Evolutionary conservation across 2,888 invertebrate species (phyloP).

Genomic region (Epistrophe grossulariae): DNA sequence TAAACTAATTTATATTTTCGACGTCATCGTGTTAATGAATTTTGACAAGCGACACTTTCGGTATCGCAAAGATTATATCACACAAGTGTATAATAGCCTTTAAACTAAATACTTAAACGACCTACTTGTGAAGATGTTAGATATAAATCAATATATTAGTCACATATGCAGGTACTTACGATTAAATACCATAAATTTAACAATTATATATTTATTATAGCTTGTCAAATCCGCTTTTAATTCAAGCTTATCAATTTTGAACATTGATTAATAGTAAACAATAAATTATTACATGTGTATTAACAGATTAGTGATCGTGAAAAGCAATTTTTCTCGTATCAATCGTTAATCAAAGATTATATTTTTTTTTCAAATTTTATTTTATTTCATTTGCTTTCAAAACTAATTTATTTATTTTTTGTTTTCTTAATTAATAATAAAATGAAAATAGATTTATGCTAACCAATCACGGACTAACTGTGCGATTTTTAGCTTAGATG

Average conservation of each 20-base stretch:
- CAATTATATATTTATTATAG: not conserved
- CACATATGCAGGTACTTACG: not conserved
- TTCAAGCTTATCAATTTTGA: not conserved
- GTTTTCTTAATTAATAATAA: not conserved
- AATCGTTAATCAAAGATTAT: not conserved
- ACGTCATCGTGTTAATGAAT: not conserved
- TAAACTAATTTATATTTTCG: not conserved
- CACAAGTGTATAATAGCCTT: not conserved
- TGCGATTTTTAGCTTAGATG: constrained; percentile 79
- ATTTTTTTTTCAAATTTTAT: not conserved
- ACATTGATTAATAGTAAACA: not conserved
- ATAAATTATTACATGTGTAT: not conserved
- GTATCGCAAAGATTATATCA: not conserved
- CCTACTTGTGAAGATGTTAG: not conserved
- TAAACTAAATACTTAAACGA: not conserved
- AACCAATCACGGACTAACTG: constrained; percentile 45
- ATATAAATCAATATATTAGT: not conserved
- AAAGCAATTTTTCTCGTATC: not conserved
- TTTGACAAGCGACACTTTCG: not conserved
- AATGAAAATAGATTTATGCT: not conserved
- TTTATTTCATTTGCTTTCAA: not conserved
- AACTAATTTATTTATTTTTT: not conserved
- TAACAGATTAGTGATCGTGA: not conserved
- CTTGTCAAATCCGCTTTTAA: constrained; percentile 27
- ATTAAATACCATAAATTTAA: constrained; percentile 3